Evolutionary conservation across 2,888 invertebrate genomes (phyloP), one percentile per base, ranked within the genome.

Genomic region (Serripes groenlandicus): DNA sequence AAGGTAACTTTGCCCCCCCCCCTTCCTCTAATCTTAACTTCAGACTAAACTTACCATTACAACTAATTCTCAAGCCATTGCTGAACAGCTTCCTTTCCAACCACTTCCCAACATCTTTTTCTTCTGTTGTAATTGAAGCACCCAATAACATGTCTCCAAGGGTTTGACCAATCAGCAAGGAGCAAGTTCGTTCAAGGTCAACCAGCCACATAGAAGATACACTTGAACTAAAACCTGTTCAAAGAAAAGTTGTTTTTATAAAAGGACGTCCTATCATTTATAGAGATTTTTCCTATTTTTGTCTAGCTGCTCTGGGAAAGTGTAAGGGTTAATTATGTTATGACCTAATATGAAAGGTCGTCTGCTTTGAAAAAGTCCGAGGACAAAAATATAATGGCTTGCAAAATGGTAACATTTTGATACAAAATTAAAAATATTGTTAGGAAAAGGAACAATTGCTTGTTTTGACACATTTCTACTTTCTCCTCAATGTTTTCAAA

Each of bases 131-230:
- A 7, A 95, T 90, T 0, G 95, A 94, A 21, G 95, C 93, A 0
- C 96, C 96, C 18, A 95, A 93, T 69, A 96, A 92, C 95, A 96
- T 95, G 42, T 95, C 95, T 3, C 96, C 96, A 32, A 96, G 94
- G 91, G 96, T 96, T 76, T 96, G 93, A 3, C 96, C 96, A 70
- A 96, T 95, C 81, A 96, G 93, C 71, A 96, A 94, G n/a, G 96
- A 95, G 90, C 96, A 96, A 0, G 96, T 95, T 85, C 96, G 94
- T 92, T 96, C 96, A 90, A 96, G 92, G 91, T 96, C 96, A 37
- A 96, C 93, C 81, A 96, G 94, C 96, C 96, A 96, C 21, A 84
- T 34, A 3, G 80, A 69, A 34, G 84, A 84, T 7, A 84, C 62
- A 68, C 84, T 84, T 4, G 84, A 84, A 72, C 75, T 84, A 23